Base-by-base conservation (phyloP, 1,140 invertebrate genomes). In the Drosophila pseudoananassae region DNA sequence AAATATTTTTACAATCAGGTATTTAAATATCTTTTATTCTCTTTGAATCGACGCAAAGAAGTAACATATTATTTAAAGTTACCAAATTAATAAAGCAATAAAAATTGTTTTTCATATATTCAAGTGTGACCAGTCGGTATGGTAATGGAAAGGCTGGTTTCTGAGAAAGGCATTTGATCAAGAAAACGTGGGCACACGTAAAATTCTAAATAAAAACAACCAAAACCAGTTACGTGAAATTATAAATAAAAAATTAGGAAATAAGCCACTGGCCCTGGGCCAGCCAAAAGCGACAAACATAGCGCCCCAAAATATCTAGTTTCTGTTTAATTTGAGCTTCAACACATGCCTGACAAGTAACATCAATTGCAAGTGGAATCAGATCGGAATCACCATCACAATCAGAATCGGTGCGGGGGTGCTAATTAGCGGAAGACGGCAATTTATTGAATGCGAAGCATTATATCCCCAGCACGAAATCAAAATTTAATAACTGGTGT, bases 141-240 rank as follows among this genome's bases (percentile, higher is more conserved):
- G 5, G 4, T 15, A 6, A 43, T 17, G 40, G 14, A 43, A 43
- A 43, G 14, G 14, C 14, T 0, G 2, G 6, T 12, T 7, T 15
- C 5, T 8, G 40, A 50, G 61, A 68, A 61, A 73, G 45, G 14
- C 40, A 14, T 43, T 43, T 1, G 40, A 14, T 2, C 0, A 14
- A 6, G 15, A 14, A 43, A 17, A 43, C 14, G 40, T 14, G 40
- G 40, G 14, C 40, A 43, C 40, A 43, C 40, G 5, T 43, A 5
- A 15, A 15, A 15, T 43, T 43, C 4, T 43, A 64, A 68, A 64
- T 74, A 54, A 78, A 78, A 77, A 84, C 71, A 75, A 79, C 58
- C 27, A 64, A 78, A 84, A 76, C 66, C 54, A 76, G 83, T 85
- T 87, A 87, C 82, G 82, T 87, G 79, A 78, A 88, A 75, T 76